Percentiles rank a stretch among this genome's conserved stretches.
Evolutionary conservation across 2,888 invertebrate genomes (phyloP).

Genomic region (Epirrhoe tristata): DNA sequence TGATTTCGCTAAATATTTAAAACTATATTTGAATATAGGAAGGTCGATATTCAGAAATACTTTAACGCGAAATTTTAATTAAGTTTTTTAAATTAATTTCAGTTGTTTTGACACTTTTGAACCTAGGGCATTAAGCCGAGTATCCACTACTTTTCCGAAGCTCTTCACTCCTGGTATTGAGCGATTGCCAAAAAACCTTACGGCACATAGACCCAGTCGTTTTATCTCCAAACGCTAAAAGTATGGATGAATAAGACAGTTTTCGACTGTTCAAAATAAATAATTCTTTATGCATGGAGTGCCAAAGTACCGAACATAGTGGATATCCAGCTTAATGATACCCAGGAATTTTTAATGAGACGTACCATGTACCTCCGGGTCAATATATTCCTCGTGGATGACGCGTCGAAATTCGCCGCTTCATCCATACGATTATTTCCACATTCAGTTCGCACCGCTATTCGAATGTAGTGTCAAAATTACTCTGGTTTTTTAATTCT

Average conservation of each 20-base stretch:
- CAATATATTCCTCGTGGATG: slow-evolving; percentile 28
- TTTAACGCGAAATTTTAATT: background rate
- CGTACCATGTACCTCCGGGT: slow-evolving; percentile 14
- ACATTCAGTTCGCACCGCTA: slow-evolving; percentile 20
- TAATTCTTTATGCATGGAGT: background rate
- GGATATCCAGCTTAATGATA: background rate
- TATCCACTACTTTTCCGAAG: too few relatives aligned
- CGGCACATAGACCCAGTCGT: too few relatives aligned
- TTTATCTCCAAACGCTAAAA: too few relatives aligned
- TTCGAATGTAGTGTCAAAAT: slow-evolving; percentile 17
- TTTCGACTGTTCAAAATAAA: too few relatives aligned
- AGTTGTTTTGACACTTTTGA: background rate
- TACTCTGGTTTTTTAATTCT: slow-evolving; percentile 6
- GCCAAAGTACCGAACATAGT: background rate
- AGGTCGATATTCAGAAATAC: background rate
- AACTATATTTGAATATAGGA: background rate
- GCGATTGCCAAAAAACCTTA: too few relatives aligned
- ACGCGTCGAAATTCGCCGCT: slow-evolving; percentile 15
- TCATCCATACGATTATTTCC: slow-evolving; percentile 10
- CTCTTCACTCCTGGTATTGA: too few relatives aligned
- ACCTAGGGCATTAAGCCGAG: background rate
- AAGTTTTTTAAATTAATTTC: background rate
- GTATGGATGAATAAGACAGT: too few relatives aligned
- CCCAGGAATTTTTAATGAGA: slow-evolving; percentile 1
- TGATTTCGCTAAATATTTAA: background rate